phyloP scores from a whole-genome alignment of 1,140 invertebrate genomes.

The Diorhabda elongata region DNA sequence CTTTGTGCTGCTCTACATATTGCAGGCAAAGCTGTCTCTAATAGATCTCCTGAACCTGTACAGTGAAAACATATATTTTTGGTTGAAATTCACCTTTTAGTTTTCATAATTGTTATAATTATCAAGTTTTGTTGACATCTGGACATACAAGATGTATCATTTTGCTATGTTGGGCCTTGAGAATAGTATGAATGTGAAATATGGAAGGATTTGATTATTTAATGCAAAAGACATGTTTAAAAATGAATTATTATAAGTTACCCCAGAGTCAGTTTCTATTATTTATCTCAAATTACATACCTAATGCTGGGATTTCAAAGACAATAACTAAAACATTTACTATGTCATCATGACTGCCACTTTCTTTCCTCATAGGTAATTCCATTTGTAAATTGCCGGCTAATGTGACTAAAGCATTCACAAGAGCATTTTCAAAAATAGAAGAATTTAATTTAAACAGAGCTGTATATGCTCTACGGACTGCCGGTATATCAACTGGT shows the following conservation, averaged over 20 bases:
- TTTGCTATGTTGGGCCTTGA: no score
- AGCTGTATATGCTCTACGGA: slow-evolving; percentile 60
- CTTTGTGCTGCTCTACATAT: slow-evolving; percentile 74
- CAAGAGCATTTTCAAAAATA: slow-evolving; percentile 68
- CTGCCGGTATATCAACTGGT: slow-evolving; percentile 54
- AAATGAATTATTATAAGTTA: no score
- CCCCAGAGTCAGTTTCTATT: no score
- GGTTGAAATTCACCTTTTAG: no score
- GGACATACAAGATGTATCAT: no score
- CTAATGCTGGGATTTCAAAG: slow-evolving; percentile 81
- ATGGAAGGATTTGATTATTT: no score
- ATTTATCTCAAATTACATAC: slow-evolving; percentile 41
- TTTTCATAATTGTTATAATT: no score
- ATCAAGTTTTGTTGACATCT: no score
- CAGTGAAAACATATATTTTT: neutral
- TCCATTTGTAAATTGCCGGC: slow-evolving; percentile 72
- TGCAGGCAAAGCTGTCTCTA: slow-evolving; percentile 76
- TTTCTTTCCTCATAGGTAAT: slow-evolving; percentile 58
- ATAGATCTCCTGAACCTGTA: slow-evolving; percentile 68
- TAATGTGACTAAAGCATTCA: slow-evolving; percentile 71
- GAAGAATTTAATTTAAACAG: slow-evolving; percentile 51
- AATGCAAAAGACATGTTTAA: no score
- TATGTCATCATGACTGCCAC: slow-evolving; percentile 51
- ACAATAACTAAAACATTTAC: slow-evolving; percentile 82
- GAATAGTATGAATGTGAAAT: no score